phyloP scores from a whole-genome alignment of 2,797 vertebrate species.

The Acrocephalus scirpaceus region DNA sequence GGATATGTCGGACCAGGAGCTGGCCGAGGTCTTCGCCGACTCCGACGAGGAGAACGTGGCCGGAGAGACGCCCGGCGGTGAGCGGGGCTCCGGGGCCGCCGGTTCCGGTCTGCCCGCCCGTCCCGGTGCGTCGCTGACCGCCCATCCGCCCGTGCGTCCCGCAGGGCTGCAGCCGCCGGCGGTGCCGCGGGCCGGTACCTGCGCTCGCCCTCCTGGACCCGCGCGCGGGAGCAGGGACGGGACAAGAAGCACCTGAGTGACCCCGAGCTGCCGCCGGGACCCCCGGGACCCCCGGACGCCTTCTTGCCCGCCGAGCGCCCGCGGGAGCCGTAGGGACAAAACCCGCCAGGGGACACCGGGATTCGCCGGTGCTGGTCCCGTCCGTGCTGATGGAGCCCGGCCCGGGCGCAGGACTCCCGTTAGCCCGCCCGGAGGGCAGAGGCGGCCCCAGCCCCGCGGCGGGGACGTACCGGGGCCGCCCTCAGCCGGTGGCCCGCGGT shows the following conservation, averaged over 20 bases:
- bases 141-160: neutral
- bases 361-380: neutral
- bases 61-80: conserved; percentile 86
- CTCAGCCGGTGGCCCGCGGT: neutral
- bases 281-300: conserved; percentile 71
- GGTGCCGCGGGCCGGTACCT: conserved; percentile 84
- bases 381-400: neutral
- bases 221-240: conserved; percentile 81
- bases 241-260: conserved; percentile 90
- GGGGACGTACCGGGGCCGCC: neutral
- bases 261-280: conserved; percentile 70
- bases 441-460: neutral
- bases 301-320: conserved; percentile 85
- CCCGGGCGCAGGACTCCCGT: neutral
- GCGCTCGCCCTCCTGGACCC: conserved; percentile 92
- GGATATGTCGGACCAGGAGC: conserved; percentile 97
- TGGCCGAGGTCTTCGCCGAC: conserved; percentile 94
- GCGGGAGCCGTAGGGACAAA: conserved; percentile 80
- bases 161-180: conserved; percentile 84
- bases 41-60: conserved; percentile 91
- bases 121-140: neutral
- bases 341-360: neutral
- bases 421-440: neutral
- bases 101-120: neutral
- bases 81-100: neutral